Percentiles rank a stretch among this genome's conserved stretches.
phyloP scores from a whole-genome alignment of 2,888 invertebrate genomes.

The Cyaniris semiargus region DNA sequence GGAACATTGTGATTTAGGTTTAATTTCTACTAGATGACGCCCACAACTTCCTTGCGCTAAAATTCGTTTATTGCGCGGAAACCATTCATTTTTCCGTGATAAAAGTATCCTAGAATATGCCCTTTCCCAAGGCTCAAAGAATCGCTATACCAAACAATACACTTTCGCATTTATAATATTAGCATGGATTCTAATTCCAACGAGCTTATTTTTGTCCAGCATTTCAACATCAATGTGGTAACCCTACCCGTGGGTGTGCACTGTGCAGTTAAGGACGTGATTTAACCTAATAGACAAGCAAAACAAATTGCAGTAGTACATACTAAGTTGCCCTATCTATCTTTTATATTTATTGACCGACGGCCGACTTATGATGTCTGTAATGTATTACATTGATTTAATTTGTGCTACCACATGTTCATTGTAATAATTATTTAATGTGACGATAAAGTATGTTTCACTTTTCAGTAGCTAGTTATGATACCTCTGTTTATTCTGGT shows the following conservation, averaged over 20 bases:
- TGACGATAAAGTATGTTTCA: background rate
- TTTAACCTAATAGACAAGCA: conserved; percentile 33
- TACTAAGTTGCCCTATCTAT: conserved; percentile 28
- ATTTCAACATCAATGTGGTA: background rate
- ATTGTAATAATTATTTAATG: conserved; percentile 18
- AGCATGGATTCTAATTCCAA: background rate
- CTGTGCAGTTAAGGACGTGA: conserved; percentile 32
- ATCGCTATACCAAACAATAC: too few species aligned
- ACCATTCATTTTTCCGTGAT: too few species aligned
- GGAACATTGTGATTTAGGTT: too few species aligned
- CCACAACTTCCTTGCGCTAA: too few species aligned
- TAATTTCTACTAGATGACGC: too few species aligned
- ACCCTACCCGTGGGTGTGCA: conserved; percentile 29
- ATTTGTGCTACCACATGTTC: conserved; percentile 27
- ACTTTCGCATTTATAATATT: too few species aligned
- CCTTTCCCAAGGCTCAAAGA: too few species aligned
- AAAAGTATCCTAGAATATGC: too few species aligned
- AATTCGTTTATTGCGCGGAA: too few species aligned
- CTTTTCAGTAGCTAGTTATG: background rate
- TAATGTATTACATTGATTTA: conserved; percentile 32
- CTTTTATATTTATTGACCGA: conserved; percentile 27
- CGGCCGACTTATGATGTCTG: conserved; percentile 25
- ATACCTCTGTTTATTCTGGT: background rate
- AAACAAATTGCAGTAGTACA: conserved; percentile 32
- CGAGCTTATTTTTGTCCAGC: background rate